Conservation (phyloP, 2,113 vertebrate species). For the Rhea pennata region DNA sequence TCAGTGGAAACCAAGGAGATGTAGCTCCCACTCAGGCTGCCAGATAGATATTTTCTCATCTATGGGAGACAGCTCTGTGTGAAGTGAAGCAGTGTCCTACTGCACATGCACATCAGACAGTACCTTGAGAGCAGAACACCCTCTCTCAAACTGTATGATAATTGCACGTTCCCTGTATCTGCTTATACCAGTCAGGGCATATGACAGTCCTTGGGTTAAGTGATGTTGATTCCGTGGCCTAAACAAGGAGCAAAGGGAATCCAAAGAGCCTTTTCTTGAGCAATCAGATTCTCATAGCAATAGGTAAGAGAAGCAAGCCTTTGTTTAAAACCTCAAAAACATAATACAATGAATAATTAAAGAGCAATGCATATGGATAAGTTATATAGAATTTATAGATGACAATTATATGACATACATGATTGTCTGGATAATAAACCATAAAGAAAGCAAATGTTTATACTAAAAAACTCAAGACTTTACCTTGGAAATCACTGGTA, state of each 20-base stretch:
- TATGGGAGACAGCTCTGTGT: neutral
- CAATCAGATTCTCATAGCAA: neutral
- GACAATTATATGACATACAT: neutral
- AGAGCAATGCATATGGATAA: neutral
- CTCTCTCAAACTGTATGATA: neutral
- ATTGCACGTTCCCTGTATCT: neutral
- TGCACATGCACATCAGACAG: neutral
- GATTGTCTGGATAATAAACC: neutral
- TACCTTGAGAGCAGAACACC: neutral
- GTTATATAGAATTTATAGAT: neutral
- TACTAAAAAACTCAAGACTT: neutral
- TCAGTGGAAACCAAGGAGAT: neutral
- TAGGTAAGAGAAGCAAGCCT: neutral
- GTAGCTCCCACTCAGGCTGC: conserved; percentile 24
- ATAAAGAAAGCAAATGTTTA: neutral
- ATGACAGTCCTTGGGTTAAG: neutral
- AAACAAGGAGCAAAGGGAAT: neutral
- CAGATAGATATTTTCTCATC: neutral
- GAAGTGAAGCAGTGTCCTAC: neutral
- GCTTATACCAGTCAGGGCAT: neutral
- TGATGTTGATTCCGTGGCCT: neutral
- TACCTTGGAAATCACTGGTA: neutral
- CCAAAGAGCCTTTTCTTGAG: neutral
- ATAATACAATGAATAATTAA: neutral
- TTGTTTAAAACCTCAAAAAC: neutral